phyloP scores from a whole-genome alignment of 1,140 invertebrate genomes.

The Trichoplusia ni region DNA sequence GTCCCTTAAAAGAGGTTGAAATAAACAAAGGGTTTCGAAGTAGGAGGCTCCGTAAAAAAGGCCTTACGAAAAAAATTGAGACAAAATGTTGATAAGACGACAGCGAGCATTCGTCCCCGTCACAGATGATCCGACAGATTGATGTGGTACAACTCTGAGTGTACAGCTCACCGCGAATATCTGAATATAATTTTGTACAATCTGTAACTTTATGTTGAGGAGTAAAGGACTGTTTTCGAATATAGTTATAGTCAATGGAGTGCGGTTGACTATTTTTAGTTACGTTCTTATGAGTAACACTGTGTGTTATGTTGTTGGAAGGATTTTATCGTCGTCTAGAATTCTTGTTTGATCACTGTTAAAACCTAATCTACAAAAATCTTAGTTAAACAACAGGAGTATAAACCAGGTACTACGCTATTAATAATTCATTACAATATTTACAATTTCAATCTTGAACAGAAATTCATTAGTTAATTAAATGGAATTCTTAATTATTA shows the following conservation, averaged over 20 bases:
- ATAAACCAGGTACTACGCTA: too few species aligned
- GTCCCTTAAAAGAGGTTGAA: slow-evolving; percentile 9
- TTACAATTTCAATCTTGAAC: too few species aligned
- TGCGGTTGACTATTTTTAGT: too few species aligned
- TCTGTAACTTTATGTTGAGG: too few species aligned
- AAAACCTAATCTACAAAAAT: too few species aligned
- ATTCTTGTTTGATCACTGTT: slow-evolving; percentile 18
- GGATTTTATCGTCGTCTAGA: slow-evolving; percentile 10
- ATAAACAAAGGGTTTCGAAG: not conserved
- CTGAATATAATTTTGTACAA: not conserved
- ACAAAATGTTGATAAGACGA: slow-evolving; percentile 25
- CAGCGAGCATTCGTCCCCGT: slow-evolving; percentile 20
- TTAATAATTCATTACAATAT: not conserved
- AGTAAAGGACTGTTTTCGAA: too few species aligned
- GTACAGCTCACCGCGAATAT: not conserved
- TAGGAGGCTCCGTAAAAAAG: slow-evolving; percentile 18
- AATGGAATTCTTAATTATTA: slow-evolving; percentile 17
- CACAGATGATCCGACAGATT: slow-evolving; percentile 24
- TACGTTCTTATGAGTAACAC: too few species aligned
- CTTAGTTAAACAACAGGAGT: too few species aligned
- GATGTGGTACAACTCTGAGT: slow-evolving; percentile 13
- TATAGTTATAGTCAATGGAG: too few species aligned
- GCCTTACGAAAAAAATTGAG: slow-evolving; percentile 17
- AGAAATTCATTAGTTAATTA: slow-evolving; percentile 21
- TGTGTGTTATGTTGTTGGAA: too few species aligned